Evolutionary conservation across 2,797 vertebrate genomes (phyloP).

Genomic region (Megalops cyprinoides): DNA sequence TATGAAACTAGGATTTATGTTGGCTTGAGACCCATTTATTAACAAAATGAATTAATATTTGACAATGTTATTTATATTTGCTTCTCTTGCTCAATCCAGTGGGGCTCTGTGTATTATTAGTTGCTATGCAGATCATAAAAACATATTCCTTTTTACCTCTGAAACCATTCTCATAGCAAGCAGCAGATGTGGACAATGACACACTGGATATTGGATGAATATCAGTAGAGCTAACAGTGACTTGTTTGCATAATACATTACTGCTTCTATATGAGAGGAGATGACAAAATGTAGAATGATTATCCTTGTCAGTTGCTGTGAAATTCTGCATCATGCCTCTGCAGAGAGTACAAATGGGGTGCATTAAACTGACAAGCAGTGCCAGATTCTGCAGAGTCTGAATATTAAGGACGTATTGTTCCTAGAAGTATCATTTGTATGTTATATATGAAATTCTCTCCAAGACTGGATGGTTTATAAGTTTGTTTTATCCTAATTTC

Average conservation of each 20-base stretch:
- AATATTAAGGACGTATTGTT: neutral
- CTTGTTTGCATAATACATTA: conserved; percentile 25
- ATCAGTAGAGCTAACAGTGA: neutral
- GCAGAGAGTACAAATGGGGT: neutral
- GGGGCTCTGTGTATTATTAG: conserved; percentile 37
- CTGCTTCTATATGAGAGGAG: neutral
- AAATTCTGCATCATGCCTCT: neutral
- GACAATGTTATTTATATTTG: conserved; percentile 43
- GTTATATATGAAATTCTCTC: neutral
- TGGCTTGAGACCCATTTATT: conserved; percentile 19
- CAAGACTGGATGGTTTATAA: neutral
- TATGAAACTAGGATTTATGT: conserved; percentile 32
- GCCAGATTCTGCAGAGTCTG: neutral
- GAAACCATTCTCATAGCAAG: conserved; percentile 1
- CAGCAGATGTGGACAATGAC: conserved; percentile 4
- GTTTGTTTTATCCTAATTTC: neutral
- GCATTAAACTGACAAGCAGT: neutral
- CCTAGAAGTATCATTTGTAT: neutral
- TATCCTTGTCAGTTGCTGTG: conserved; percentile 22
- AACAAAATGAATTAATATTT: conserved; percentile 42
- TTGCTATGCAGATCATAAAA: conserved; percentile 38
- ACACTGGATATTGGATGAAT: neutral
- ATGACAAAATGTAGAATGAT: conserved; percentile 25
- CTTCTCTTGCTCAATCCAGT: conserved; percentile 28
- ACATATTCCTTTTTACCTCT: conserved; percentile 1